Evolutionary conservation across 2,888 invertebrate genomes (phyloP).

Genomic region (Eupithecia exiguata): DNA sequence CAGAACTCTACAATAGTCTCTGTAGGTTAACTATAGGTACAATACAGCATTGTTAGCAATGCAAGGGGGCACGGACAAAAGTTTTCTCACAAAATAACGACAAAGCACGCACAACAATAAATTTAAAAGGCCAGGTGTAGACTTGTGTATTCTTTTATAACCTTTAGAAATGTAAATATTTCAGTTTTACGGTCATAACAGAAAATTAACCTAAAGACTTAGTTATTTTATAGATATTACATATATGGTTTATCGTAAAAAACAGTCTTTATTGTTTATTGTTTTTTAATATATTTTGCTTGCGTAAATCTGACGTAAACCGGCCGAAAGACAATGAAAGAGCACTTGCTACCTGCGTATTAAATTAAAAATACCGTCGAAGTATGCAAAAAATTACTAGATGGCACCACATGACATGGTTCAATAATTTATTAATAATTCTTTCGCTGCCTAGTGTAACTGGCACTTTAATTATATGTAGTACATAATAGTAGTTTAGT

Average conservation of each 20-base stretch:
- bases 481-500: not conserved
- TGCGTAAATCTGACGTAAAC: not conserved
- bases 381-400: too few relatives aligned
- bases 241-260: not conserved
- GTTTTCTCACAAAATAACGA: not conserved
- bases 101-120: not conserved
- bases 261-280: not conserved
- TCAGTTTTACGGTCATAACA: not conserved
- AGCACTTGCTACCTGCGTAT: not conserved
- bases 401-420: not conserved
- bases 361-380: too few relatives aligned
- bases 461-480: too few relatives aligned
- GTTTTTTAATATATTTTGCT: not conserved
- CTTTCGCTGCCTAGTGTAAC: too few relatives aligned
- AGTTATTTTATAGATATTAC: not conserved
- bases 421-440: not conserved
- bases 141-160: not conserved
- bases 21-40: too few relatives aligned
- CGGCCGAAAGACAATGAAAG: not conserved
- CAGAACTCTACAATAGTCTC: too few relatives aligned
- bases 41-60: too few relatives aligned
- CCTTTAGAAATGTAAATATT: not conserved
- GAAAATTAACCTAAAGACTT: not conserved
- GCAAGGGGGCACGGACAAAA: not conserved
- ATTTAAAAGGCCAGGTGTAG: slow-evolving; percentile 1